These are phyloP conservation scores for Mastigias papua DNA, from an alignment of 30 jellyfish, hydroid and myxozoan genomes.

Conservation along the genomic window DNA sequence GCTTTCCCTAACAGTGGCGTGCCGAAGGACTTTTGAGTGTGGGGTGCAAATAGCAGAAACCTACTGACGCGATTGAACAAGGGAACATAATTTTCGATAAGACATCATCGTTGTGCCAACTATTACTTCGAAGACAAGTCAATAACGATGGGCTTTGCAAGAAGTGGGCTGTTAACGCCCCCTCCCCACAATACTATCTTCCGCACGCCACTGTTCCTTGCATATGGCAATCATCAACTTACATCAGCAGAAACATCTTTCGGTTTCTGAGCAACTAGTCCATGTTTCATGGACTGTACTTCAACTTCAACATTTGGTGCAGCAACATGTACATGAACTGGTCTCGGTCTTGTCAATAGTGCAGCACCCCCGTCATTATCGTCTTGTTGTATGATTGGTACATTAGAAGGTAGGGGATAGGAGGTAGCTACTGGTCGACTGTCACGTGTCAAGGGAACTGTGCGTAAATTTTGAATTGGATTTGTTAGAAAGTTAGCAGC, in stretches of 20 bases:
- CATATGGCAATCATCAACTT: constrained; percentile 31
- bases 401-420: constrained; percentile 27
- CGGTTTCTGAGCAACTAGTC: constrained; percentile 60
- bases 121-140: too few relatives aligned
- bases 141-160: too few relatives aligned
- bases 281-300: constrained; percentile 85
- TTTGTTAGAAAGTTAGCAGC: constrained; percentile 26
- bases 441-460: constrained; percentile 13
- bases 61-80: too few relatives aligned
- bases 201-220: too few relatives aligned
- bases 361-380: constrained; percentile 27
- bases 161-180: too few relatives aligned
- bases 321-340: constrained; percentile 88
- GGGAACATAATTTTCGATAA: too few relatives aligned
- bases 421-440: constrained; percentile 1
- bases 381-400: neutral
- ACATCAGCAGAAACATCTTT: constrained; percentile 79
- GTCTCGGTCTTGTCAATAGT: constrained; percentile 36
- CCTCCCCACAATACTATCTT: too few relatives aligned
- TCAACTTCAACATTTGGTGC: constrained; percentile 92
- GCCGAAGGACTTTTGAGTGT: too few relatives aligned
- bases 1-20: too few relatives aligned
- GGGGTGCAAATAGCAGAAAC: too few relatives aligned
- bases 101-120: too few relatives aligned
- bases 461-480: constrained; percentile 12